phyloP scores from a whole-genome alignment of 1,140 invertebrate genomes.

The Acyrthosiphon pisum region DNA sequence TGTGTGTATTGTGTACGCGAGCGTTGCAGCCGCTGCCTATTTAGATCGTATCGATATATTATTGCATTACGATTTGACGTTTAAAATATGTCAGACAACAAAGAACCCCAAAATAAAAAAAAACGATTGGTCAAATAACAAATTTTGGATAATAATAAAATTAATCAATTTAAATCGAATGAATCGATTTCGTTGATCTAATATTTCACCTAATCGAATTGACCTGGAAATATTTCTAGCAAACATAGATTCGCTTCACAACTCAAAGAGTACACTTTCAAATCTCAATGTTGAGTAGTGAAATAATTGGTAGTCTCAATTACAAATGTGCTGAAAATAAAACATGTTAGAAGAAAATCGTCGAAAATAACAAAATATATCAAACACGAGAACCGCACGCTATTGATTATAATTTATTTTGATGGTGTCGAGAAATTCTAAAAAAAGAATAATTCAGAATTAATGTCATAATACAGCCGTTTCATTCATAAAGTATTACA shows the following conservation, averaged over 20 bases:
- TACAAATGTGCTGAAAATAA: not conserved
- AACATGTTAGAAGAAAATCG: not conserved
- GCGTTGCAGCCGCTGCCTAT: not conserved
- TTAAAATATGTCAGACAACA: not conserved
- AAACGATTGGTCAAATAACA: not conserved
- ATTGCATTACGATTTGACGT: not conserved
- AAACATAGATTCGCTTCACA: not conserved
- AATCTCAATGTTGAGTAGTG: not conserved
- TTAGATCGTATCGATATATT: slow-evolving; percentile 9
- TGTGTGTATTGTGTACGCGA: not conserved
- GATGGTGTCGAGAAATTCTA: not conserved
- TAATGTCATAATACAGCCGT: not conserved
- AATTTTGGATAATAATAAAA: not conserved
- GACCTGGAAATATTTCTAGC: not conserved
- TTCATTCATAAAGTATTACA: slow-evolving; percentile 21
- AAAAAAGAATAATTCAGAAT: not conserved
- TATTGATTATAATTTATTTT: not conserved
- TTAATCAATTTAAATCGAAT: not conserved
- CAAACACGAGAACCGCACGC: not conserved
- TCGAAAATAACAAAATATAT: not conserved
- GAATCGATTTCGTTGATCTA: not conserved
- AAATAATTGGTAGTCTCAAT: not conserved
- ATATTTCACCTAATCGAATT: not conserved
- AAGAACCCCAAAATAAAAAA: not conserved
- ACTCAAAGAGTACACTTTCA: not conserved